Evolutionary conservation across 2,888 invertebrate genomes (phyloP).

Genomic region (Philaethria dido): DNA sequence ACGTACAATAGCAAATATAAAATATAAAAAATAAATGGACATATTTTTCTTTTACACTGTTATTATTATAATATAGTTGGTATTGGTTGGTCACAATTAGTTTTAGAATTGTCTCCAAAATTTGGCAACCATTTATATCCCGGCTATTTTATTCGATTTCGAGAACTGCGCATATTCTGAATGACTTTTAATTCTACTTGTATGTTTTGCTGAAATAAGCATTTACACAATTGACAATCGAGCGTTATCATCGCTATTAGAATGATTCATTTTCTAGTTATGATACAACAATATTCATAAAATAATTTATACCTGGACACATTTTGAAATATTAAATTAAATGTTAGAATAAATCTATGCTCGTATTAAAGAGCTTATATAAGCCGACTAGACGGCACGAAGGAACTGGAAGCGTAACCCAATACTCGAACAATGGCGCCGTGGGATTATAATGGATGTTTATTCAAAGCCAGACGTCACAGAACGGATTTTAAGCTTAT

Average conservation of each 20-base stretch:
- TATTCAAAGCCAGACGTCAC: constrained; percentile 28
- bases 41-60: too few relatives aligned
- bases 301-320: background rate
- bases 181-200: too few relatives aligned
- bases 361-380: constrained; percentile 16
- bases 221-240: background rate
- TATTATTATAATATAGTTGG: too few relatives aligned
- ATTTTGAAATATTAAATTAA: background rate
- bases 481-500: constrained; percentile 26
- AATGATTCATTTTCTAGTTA: background rate
- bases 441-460: constrained; percentile 31
- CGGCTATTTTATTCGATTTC: too few relatives aligned
- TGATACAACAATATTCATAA: background rate
- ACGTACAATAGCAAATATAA: too few relatives aligned
- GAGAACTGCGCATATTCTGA: too few relatives aligned
- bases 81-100: too few relatives aligned
- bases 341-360: background rate
- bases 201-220: too few relatives aligned
- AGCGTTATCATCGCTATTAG: too few relatives aligned
- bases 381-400: constrained; percentile 29
- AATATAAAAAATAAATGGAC: too few relatives aligned
- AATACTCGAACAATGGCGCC: constrained; percentile 29
- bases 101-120: too few relatives aligned
- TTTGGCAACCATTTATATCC: too few relatives aligned
- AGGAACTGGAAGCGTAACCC: constrained; percentile 29